phyloP scores from a whole-genome alignment of 2,888 invertebrate species.

The Hecatera dysodea region DNA sequence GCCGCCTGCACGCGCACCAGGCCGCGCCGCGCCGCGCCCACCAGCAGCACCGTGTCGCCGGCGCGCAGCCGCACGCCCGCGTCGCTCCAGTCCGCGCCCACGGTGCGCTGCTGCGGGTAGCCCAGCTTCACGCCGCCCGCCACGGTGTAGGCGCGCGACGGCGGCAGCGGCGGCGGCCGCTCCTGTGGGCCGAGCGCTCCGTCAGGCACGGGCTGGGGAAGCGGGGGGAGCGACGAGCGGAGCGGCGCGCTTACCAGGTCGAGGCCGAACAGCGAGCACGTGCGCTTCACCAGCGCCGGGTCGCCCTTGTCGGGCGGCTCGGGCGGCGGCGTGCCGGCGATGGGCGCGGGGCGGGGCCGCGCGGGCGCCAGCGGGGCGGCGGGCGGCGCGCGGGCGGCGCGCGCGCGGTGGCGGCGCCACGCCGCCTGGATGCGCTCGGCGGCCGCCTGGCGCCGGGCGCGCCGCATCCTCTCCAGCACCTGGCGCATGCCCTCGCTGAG shows the following conservation, averaged over 20 bases:
- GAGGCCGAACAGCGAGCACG: slow-evolving; percentile 96
- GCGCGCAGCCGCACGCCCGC: slow-evolving; percentile 90
- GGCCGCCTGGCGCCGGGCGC: slow-evolving; percentile 94
- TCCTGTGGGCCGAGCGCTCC: slow-evolving; percentile 90
- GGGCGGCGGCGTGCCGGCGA: slow-evolving; percentile 97
- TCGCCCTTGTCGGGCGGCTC: slow-evolving; percentile 96
- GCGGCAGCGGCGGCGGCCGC: slow-evolving; percentile 97
- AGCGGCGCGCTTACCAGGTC: slow-evolving; percentile 92
- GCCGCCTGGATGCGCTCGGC: slow-evolving; percentile 96
- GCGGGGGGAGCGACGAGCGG: slow-evolving; percentile 30
- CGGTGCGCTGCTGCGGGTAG: slow-evolving; percentile 97
- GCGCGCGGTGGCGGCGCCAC: slow-evolving; percentile 95
- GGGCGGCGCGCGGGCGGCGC: slow-evolving; percentile 77
- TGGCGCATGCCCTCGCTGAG: slow-evolving; percentile 98
- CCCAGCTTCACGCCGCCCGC: slow-evolving; percentile 97
- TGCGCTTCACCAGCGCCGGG: slow-evolving; percentile 96
- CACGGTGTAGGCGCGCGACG: slow-evolving; percentile 97
- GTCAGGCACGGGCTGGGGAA: slow-evolving; percentile 25
- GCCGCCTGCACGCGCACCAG: slow-evolving; percentile 95
- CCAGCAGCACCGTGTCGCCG: slow-evolving; percentile 96
- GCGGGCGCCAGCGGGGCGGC: slow-evolving; percentile 87
- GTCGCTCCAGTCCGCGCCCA: slow-evolving; percentile 96
- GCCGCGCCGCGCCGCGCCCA: slow-evolving; percentile 97
- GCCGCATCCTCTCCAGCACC: slow-evolving; percentile 95
- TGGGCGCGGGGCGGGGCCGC: slow-evolving; percentile 97